phyloP scores from a whole-genome alignment of 2,113 vertebrate genomes.

The Acinonyx jubatus region DNA sequence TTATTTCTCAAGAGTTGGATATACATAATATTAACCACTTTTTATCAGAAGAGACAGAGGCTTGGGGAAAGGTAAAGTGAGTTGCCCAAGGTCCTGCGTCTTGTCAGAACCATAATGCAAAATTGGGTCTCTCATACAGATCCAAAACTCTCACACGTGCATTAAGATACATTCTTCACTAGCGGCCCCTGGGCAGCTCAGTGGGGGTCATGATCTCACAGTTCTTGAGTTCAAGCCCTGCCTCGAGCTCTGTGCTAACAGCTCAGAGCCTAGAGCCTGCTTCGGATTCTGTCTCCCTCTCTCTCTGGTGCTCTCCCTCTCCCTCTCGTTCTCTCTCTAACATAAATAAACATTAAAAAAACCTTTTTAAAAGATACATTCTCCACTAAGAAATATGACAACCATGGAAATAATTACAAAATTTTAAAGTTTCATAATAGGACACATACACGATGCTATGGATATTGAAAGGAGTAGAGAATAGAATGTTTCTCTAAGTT shows the following conservation, averaged over 20 bases:
- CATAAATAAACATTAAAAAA: too few species aligned
- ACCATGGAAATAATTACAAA: neutral
- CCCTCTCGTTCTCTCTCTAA: too few species aligned
- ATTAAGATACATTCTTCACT: neutral
- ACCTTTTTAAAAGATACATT: neutral
- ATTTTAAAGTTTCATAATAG: neutral
- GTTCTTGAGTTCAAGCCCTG: too few species aligned
- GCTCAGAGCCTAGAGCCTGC: too few species aligned
- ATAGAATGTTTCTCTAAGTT: neutral
- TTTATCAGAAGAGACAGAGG: conserved; percentile 2
- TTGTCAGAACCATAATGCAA: conserved; percentile 26
- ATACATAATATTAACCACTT: neutral
- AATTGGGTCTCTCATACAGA: neutral
- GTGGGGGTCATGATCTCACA: too few species aligned
- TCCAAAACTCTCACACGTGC: neutral
- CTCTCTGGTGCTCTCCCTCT: too few species aligned
- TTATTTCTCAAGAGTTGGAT: neutral
- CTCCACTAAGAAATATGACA: neutral
- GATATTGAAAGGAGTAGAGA: neutral
- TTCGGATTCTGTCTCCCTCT: too few species aligned
- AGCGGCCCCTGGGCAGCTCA: too few species aligned
- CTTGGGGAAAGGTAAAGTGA: neutral
- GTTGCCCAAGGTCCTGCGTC: neutral
- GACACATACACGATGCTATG: neutral
- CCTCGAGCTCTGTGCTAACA: too few species aligned